Conservation (phyloP, 2,113 vertebrate species). For the Picathartes gymnocephalus region DNA sequence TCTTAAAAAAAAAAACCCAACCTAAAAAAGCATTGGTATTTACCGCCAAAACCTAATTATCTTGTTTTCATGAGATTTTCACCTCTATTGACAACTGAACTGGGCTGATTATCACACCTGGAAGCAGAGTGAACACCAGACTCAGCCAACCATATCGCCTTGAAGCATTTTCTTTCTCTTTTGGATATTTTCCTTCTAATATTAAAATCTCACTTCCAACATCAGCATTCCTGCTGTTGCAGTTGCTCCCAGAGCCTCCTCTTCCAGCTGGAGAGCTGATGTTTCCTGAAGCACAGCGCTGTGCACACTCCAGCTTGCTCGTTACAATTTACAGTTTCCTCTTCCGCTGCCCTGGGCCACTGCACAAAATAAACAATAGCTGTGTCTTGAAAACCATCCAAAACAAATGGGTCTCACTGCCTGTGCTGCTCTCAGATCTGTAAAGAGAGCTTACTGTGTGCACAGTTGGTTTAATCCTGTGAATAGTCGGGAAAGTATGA, state of each 20-base stretch:
- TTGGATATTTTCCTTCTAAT: neutral
- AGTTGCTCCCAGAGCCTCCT: neutral
- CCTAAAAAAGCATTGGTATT: neutral
- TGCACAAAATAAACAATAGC: slow-evolving; percentile 43
- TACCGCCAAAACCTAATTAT: neutral
- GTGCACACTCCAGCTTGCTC: neutral
- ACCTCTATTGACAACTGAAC: neutral
- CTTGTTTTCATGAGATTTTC: neutral
- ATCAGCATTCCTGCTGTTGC: neutral
- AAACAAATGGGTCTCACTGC: slow-evolving; percentile 21
- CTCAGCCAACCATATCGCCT: neutral
- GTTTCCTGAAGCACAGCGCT: neutral
- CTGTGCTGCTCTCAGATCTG: slow-evolving; percentile 19
- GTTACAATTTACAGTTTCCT: neutral
- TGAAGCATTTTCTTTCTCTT: neutral
- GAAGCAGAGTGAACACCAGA: neutral
- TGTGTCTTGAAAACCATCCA: slow-evolving; percentile 51
- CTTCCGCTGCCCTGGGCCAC: slow-evolving; percentile 3
- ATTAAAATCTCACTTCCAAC: neutral
- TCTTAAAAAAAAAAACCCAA: neutral
- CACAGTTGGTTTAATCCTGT: slow-evolving; percentile 52
- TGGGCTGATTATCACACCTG: neutral
- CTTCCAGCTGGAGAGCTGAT: neutral
- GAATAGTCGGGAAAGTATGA: slow-evolving; percentile 42
- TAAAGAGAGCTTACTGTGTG: slow-evolving; percentile 15